Conservation (phyloP, 2,888 invertebrate genomes). For the Anthophora plumipes region DNA sequence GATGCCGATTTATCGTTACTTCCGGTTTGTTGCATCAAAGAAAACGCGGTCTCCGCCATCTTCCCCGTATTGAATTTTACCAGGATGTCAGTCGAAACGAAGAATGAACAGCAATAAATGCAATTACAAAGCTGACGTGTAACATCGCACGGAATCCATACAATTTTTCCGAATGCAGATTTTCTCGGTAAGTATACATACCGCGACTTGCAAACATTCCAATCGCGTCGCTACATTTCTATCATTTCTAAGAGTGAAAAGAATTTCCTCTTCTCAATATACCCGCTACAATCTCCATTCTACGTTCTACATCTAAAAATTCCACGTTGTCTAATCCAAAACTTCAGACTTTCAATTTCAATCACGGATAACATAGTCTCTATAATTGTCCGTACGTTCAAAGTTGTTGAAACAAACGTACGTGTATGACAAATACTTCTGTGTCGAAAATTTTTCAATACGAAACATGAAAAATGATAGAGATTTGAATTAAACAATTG, state of each 20-base stretch:
- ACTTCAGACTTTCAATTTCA: neutral
- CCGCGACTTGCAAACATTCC: neutral
- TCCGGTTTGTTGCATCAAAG: neutral
- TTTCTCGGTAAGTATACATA: too few relatives aligned
- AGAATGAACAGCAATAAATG: conserved; percentile 19
- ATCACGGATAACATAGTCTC: neutral
- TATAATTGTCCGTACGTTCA: neutral
- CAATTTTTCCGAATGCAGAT: neutral
- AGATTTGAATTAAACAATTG: too few relatives aligned
- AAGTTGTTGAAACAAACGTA: too few relatives aligned
- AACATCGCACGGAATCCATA: conserved; percentile 25
- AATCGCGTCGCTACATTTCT: neutral
- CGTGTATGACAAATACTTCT: too few relatives aligned
- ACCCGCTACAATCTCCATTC: neutral
- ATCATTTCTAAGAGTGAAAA: neutral
- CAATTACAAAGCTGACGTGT: conserved; percentile 34
- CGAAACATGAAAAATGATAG: too few relatives aligned
- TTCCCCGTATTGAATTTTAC: neutral
- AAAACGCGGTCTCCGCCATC: neutral
- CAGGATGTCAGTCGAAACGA: neutral
- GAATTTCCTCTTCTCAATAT: too few relatives aligned
- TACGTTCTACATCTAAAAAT: neutral
- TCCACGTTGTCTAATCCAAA: neutral
- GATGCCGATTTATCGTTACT: neutral
- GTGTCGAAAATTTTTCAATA: too few relatives aligned